These are phyloP conservation scores for Spheniscus mendiculus DNA, from an alignment of 2,113 vertebrate genomes.

Conservation along the genomic window DNA sequence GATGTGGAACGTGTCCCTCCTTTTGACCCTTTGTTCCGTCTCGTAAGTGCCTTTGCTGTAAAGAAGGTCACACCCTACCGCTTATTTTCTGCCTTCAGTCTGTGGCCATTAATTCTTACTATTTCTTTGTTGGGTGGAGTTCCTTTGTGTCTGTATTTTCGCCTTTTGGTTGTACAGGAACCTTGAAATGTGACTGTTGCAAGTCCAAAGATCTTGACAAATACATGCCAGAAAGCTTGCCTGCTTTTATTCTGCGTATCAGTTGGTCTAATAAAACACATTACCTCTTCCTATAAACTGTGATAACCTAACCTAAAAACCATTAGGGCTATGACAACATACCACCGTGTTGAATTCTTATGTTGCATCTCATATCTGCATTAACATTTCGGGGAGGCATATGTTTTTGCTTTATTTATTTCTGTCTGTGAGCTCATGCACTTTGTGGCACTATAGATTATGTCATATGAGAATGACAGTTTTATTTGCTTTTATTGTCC, in stretches of 20 bases:
- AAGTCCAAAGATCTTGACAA: not conserved
- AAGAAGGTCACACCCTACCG: not conserved
- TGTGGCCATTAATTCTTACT: conserved; percentile 19
- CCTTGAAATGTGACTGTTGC: not conserved
- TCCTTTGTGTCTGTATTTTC: not conserved
- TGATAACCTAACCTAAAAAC: not conserved
- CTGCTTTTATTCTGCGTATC: not conserved
- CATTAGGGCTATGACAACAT: not conserved
- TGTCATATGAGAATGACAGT: conserved; percentile 23
- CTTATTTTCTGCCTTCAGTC: conserved; percentile 33
- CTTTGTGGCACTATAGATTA: conserved; percentile 22
- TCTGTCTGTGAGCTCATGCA: not conserved
- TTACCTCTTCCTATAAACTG: not conserved
- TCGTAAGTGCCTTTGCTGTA: not conserved
- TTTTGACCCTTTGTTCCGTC: conserved; percentile 59
- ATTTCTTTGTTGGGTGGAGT: conserved; percentile 23
- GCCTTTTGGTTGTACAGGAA: not conserved
- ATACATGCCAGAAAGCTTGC: not conserved
- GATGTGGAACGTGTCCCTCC: not conserved
- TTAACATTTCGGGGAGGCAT: rapidly evolving
- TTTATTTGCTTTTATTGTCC: conserved; percentile 56
- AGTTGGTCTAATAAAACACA: not conserved
- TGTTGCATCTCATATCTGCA: not conserved
- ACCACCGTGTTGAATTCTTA: not conserved
- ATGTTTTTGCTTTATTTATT: not conserved